Evolutionary conservation across 2,888 invertebrate genomes (phyloP).

Genomic region (Nymphalis c-album): DNA sequence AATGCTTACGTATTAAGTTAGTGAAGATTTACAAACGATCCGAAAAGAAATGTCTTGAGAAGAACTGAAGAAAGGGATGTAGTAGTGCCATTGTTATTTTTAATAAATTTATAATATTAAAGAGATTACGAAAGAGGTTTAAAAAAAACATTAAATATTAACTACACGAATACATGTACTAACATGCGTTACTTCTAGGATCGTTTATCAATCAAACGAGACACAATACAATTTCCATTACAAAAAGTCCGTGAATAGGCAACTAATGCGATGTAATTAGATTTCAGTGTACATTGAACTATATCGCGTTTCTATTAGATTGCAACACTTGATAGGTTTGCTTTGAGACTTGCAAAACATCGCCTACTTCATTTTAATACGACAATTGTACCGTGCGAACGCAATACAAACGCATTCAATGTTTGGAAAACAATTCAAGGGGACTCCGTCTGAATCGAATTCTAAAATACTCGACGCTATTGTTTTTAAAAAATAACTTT

Average conservation of each 20-base stretch:
- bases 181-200: neutral
- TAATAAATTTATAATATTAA: too few species aligned
- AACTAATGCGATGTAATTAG: slow-evolving; percentile 26
- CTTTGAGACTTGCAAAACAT: slow-evolving; percentile 30
- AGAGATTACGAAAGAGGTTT: too few species aligned
- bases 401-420: slow-evolving; percentile 1
- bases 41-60: too few species aligned
- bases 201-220: neutral
- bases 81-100: too few species aligned
- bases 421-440: slow-evolving; percentile 9
- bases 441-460: neutral
- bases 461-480: neutral
- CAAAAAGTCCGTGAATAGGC: slow-evolving; percentile 10
- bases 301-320: slow-evolving; percentile 26
- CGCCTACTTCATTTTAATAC: slow-evolving; percentile 12
- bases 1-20: too few species aligned
- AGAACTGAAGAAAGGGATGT: too few species aligned
- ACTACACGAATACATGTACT: too few species aligned
- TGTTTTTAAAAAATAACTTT: too few species aligned
- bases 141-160: too few species aligned
- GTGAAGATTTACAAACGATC: too few species aligned
- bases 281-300: slow-evolving; percentile 33
- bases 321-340: slow-evolving; percentile 34
- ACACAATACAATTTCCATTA: slow-evolving; percentile 1
- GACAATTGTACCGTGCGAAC: slow-evolving; percentile 23